Evolutionary conservation across 37 sponge, comb jelly and placozoan genomes (phyloP).

Genomic region (Hexactinellida sp.): DNA sequence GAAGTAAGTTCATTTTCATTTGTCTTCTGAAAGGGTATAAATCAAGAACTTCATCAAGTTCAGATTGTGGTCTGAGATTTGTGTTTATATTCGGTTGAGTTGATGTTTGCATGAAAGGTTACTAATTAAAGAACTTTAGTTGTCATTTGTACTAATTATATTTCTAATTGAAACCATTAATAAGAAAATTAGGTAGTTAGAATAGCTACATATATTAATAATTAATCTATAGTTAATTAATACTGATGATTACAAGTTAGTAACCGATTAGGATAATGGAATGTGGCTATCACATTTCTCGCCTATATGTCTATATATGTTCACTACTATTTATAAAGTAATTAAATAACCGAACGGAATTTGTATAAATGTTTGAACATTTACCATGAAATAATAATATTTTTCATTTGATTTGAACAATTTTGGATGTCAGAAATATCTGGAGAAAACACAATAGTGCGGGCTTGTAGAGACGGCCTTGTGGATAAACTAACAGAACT

Average conservation of each 20-base stretch:
- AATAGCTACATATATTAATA: neutral
- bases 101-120: neutral
- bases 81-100: neutral
- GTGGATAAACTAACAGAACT: neutral
- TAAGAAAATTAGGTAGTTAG: neutral
- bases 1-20: neutral
- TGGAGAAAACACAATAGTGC: neutral
- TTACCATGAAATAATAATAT: neutral
- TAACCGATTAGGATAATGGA: neutral
- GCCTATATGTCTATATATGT: neutral
- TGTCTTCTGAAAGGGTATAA: neutral
- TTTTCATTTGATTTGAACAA: neutral
- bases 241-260: neutral
- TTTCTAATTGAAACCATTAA: neutral
- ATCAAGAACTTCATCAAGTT: neutral
- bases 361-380: neutral
- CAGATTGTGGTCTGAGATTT: neutral
- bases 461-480: neutral
- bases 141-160: neutral
- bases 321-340: neutral
- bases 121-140: neutral
- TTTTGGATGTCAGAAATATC: neutral
- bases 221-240: neutral
- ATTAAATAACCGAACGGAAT: neutral
- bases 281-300: constrained; percentile 12